A percentile compares a stretch with the other conserved stretches of the same genome.
Conservation (phyloP, 2,113 vertebrate species). For the Carlito syrichta region DNA sequence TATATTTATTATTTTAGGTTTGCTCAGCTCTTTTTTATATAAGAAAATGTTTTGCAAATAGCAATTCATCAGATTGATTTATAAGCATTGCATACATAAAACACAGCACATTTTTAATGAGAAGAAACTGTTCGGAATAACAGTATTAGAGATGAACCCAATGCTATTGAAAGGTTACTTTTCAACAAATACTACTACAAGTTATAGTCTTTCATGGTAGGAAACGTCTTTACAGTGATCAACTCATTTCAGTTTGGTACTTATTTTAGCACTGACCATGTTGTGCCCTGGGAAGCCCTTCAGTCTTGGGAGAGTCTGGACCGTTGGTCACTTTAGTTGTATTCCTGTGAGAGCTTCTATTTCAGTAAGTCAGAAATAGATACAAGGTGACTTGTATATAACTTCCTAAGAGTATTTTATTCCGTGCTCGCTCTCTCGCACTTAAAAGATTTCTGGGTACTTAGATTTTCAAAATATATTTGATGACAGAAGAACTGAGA, state of each 20-base stretch:
- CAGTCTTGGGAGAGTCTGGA: not conserved
- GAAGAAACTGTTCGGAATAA: conserved; percentile 23
- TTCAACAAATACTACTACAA: not conserved
- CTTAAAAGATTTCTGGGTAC: not conserved
- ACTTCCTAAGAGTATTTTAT: not conserved
- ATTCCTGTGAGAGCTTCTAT: not conserved
- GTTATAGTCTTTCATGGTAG: not conserved
- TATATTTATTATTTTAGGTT: conserved; percentile 37
- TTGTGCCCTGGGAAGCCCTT: not conserved
- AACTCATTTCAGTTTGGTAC: not conserved
- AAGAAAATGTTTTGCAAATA: conserved; percentile 38
- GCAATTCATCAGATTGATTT: conserved; percentile 17
- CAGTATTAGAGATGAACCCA: not conserved
- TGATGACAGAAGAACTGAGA: not conserved
- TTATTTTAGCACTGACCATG: not conserved
- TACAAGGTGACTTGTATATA: not conserved
- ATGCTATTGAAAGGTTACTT: not conserved
- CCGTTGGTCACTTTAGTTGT: not conserved
- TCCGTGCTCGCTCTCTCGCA: not conserved
- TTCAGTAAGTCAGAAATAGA: not conserved
- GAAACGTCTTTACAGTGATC: not conserved
- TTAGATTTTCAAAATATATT: conserved; percentile 12
- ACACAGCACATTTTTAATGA: conserved; percentile 27
- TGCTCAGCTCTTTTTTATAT: conserved; percentile 37
- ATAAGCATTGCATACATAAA: conserved; percentile 24